Percentiles rank a stretch among this genome's conserved stretches.
Evolutionary conservation across 1,140 invertebrate genomes (phyloP).

Genomic region (Stegodyphus dumicola): DNA sequence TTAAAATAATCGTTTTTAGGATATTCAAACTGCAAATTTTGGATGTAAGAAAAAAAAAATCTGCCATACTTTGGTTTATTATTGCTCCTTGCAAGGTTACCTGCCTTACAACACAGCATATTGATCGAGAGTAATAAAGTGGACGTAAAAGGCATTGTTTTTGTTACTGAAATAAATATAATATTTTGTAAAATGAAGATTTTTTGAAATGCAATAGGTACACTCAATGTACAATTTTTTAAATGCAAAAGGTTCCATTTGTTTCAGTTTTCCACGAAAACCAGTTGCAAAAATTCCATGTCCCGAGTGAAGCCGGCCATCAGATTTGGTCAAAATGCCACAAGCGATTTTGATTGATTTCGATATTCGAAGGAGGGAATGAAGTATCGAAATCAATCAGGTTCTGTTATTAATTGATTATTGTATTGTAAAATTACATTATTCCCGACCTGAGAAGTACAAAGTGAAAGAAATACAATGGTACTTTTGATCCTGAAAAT

Average conservation of each 20-base stretch:
- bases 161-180: not conserved
- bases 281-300: not conserved
- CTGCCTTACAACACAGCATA: not conserved
- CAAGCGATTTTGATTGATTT: not conserved
- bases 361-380: not conserved
- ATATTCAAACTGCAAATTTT: too few relatives aligned
- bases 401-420: not conserved
- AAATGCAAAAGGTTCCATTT: not conserved
- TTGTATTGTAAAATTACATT: not conserved
- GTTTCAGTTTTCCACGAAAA: not conserved
- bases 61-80: not conserved
- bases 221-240: not conserved
- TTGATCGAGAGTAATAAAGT: too few relatives aligned
- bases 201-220: not conserved
- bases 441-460: slow-evolving; percentile 25
- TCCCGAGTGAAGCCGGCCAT: not conserved
- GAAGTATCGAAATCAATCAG: not conserved
- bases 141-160: not conserved
- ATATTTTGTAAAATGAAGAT: not conserved
- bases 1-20: not conserved
- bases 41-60: not conserved
- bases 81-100: not conserved
- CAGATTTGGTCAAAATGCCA: not conserved
- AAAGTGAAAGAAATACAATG: slow-evolving; percentile 5
- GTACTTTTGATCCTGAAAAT: slow-evolving; percentile 40